Percentiles rank a stretch among this genome's conserved stretches.
Conservation (phyloP, 2,797 vertebrate species). For the Danio kyathit region DNA sequence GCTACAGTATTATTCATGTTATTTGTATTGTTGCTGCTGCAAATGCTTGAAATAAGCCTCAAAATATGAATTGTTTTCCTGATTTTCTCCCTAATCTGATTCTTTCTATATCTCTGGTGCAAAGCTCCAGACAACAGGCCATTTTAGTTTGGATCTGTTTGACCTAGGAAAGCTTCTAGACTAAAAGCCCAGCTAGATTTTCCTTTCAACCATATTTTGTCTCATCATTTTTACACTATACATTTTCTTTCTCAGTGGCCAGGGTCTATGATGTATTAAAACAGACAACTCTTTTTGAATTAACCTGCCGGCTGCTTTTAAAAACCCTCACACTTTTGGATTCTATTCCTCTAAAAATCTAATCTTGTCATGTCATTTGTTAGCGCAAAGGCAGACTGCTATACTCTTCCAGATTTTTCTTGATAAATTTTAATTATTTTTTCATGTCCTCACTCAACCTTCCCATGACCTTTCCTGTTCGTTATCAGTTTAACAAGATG, state of each 20-base stretch:
- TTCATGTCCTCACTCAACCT: neutral
- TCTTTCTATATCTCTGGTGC: neutral
- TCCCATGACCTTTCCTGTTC: neutral
- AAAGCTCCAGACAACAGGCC: neutral
- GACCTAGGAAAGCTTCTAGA: neutral
- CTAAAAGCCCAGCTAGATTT: constrained; percentile 15
- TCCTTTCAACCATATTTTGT: constrained; percentile 1
- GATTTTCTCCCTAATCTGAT: neutral
- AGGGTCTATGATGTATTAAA: constrained; percentile 20
- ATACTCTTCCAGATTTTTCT: neutral
- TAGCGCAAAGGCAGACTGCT: neutral
- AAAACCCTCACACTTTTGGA: neutral
- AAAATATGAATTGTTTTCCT: neutral
- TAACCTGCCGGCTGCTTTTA: constrained; percentile 13
- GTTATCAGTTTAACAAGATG: neutral
- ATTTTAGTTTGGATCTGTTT: neutral
- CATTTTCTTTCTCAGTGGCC: neutral
- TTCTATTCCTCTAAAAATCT: constrained; percentile 7
- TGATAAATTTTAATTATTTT: neutral
- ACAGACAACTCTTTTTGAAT: constrained; percentile 22
- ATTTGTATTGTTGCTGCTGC: too few species aligned
- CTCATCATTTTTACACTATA: neutral
- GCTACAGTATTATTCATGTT: too few species aligned
- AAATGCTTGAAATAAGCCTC: constrained; percentile 12
- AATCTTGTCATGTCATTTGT: constrained; percentile 2